These are phyloP conservation scores for Artibeus lituratus DNA, from an alignment of 2,797 vertebrate species.

Conservation along the genomic window DNA sequence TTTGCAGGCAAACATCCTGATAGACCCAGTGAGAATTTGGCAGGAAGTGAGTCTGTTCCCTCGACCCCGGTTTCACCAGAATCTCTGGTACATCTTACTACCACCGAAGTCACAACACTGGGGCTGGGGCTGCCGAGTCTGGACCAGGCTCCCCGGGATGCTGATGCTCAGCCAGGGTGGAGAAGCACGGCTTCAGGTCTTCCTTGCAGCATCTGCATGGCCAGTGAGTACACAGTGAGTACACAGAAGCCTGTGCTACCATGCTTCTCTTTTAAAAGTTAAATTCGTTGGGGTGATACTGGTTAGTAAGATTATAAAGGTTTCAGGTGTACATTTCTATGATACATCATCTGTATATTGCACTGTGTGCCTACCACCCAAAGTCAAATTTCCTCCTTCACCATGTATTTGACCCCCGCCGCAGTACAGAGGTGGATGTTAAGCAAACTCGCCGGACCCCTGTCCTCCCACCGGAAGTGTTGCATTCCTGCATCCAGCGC, in stretches of 20 bases:
- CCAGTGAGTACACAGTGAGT: background rate
- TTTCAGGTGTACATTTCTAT: background rate
- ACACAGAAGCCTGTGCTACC: background rate
- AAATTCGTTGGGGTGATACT: background rate
- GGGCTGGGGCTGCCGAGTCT: background rate
- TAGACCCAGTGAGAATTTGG: background rate
- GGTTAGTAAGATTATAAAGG: background rate
- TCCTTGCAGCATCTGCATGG: background rate
- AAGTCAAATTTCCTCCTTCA: background rate
- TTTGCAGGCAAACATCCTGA: background rate
- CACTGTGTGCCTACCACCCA: background rate
- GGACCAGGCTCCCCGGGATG: background rate
- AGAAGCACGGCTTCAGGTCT: background rate
- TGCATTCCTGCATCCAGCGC: background rate
- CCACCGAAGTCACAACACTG: background rate
- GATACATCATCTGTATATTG: background rate
- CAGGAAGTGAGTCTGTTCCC: background rate
- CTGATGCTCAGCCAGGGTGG: background rate
- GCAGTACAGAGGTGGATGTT: background rate
- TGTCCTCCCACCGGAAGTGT: background rate
- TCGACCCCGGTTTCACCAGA: accelerated
- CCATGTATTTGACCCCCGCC: background rate
- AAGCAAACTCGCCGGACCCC: background rate
- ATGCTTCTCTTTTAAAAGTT: background rate
- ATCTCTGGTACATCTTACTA: background rate